Conservation (phyloP, 1,140 invertebrate species). For the Drosophila bocqueti region DNA sequence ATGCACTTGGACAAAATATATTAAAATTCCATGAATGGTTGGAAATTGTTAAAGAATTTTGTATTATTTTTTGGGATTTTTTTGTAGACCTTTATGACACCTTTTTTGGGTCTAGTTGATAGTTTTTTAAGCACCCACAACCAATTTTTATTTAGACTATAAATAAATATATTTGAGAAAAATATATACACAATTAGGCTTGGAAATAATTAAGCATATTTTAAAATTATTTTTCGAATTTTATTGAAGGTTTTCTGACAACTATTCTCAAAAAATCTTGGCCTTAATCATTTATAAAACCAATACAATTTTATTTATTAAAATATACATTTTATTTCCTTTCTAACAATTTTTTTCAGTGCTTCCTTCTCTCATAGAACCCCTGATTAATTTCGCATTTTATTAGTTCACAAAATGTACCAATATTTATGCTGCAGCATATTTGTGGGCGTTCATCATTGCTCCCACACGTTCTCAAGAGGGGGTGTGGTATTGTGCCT, state of each 20-base stretch:
- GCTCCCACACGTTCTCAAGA: conserved; percentile 8
- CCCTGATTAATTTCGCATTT: conserved; percentile 20
- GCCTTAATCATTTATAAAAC: no score
- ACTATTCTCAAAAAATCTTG: no score
- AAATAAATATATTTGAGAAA: no score
- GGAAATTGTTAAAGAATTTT: not conserved
- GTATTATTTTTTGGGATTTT: not conserved
- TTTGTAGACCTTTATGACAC: fast-evolving
- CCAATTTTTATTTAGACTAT: no score
- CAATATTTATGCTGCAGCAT: conserved; percentile 63
- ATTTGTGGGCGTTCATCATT: conserved; percentile 22
- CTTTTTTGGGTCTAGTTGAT: no score
- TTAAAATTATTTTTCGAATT: no score
- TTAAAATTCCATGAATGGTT: not conserved
- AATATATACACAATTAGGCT: no score
- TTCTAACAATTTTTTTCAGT: not conserved
- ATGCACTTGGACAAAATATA: conserved; percentile 3
- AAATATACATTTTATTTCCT: no score
- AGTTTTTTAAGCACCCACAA: no score
- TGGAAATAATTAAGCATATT: no score
- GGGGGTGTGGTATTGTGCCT: conserved; percentile 17
- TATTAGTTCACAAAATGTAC: conserved; percentile 47
- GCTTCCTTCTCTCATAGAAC: not conserved
- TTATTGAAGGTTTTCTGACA: no score
- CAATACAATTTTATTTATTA: no score